Evolutionary conservation across 2,113 vertebrate genomes (phyloP).

Genomic region (Grus americana): DNA sequence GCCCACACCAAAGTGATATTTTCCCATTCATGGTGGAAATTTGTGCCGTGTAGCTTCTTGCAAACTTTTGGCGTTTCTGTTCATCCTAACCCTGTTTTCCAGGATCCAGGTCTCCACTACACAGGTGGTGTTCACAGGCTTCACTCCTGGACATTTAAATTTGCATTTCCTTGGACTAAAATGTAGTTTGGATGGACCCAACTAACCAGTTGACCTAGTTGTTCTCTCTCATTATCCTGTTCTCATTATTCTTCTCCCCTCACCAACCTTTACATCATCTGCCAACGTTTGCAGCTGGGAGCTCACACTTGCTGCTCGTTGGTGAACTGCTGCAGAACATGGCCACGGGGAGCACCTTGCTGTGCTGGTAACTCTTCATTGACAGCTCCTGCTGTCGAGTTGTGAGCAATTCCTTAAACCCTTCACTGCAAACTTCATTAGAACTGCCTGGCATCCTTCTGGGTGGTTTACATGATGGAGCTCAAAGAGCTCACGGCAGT

Average conservation of each 20-base stretch:
- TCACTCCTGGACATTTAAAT: neutral
- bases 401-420: neutral
- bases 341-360: neutral
- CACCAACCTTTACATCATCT: neutral
- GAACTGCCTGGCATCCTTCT: neutral
- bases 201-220: neutral
- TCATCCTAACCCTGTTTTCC: neutral
- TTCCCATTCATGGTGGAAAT: neutral
- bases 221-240: neutral
- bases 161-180: neutral
- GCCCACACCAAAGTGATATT: neutral
- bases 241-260: neutral
- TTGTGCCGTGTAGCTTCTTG: rapidly evolving
- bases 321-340: neutral
- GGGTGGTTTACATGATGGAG: rapidly evolving
- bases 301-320: neutral
- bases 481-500: rapidly evolving
- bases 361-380: neutral
- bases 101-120: neutral
- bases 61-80: neutral
- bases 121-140: neutral
- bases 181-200: neutral
- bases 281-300: neutral
- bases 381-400: neutral
- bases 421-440: neutral